Conservation (phyloP, 2,888 invertebrate species). For the Orchesella flavescens region DNA sequence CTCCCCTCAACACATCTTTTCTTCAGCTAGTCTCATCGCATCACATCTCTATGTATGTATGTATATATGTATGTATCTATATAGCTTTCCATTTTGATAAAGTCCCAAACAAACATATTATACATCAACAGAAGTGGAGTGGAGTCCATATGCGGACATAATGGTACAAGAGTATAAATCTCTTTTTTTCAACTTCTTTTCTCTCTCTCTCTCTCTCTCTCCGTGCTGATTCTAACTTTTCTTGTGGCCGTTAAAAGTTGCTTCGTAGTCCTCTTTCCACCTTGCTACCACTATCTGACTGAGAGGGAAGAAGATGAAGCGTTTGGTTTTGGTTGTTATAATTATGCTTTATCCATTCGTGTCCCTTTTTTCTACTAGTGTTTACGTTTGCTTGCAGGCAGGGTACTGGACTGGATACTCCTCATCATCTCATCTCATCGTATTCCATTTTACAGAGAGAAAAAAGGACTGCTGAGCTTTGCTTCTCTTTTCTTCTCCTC, state of each 20-base stretch:
- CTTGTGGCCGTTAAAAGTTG: conserved; percentile 50
- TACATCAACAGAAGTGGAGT: background rate
- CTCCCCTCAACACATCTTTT: conserved; percentile 66
- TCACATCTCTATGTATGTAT: conserved; percentile 3
- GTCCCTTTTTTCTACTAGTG: background rate
- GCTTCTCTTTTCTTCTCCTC: conserved; percentile 22
- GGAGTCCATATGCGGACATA: conserved; percentile 45
- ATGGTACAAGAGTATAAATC: conserved; percentile 62
- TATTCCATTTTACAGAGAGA: background rate
- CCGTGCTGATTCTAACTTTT: conserved; percentile 6
- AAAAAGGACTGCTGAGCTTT: conserved; percentile 18
- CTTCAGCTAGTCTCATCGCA: conserved; percentile 46
- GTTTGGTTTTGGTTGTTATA: background rate
- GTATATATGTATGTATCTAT: background rate
- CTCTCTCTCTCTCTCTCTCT: conserved; percentile 25
- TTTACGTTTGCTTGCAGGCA: background rate
- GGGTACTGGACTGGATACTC: background rate
- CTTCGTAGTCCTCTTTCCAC: conserved; percentile 10
- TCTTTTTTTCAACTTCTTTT: conserved; percentile 22
- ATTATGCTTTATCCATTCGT: background rate
- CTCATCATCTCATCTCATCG: too few relatives aligned
- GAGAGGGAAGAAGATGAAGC: background rate
- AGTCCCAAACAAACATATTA: conserved; percentile 50
- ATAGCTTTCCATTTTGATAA: conserved; percentile 30
- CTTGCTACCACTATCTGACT: background rate